A percentile compares a stretch with the other conserved stretches of the same genome.
These are phyloP conservation scores for Hyaena hyaena DNA, from an alignment of 2,113 vertebrate genomes.

Conservation along the genomic window DNA sequence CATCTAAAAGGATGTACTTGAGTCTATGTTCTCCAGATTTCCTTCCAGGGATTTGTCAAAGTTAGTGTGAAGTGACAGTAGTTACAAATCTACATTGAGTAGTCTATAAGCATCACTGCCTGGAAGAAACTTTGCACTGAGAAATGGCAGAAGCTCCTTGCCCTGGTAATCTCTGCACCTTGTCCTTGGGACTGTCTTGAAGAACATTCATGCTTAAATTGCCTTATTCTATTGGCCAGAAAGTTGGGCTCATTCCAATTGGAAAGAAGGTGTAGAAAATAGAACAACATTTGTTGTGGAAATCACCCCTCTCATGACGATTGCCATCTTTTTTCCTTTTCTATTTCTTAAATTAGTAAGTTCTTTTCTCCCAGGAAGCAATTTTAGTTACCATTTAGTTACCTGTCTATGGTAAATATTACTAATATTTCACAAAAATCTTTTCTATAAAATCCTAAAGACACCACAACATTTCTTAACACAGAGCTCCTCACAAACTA, in stretches of 20 bases:
- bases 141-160: not conserved
- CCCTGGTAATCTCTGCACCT: not conserved
- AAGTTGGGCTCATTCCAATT: not conserved
- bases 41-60: not conserved
- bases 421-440: not conserved
- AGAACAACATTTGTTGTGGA: not conserved
- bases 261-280: not conserved
- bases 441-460: not conserved
- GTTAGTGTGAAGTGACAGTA: no score
- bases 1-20: not conserved
- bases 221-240: not conserved
- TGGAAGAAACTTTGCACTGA: not conserved
- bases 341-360: not conserved
- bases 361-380: not conserved
- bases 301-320: accelerated
- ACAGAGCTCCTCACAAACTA: not conserved
- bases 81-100: no score
- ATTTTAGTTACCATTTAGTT: not conserved
- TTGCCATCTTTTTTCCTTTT: not conserved
- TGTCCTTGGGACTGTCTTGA: not conserved
- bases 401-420: not conserved
- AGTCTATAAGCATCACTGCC: not conserved
- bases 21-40: not conserved
- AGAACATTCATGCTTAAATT: not conserved
- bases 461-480: not conserved